Conservation (phyloP, 2,113 vertebrate species). For the Tylochromis polylepis region DNA sequence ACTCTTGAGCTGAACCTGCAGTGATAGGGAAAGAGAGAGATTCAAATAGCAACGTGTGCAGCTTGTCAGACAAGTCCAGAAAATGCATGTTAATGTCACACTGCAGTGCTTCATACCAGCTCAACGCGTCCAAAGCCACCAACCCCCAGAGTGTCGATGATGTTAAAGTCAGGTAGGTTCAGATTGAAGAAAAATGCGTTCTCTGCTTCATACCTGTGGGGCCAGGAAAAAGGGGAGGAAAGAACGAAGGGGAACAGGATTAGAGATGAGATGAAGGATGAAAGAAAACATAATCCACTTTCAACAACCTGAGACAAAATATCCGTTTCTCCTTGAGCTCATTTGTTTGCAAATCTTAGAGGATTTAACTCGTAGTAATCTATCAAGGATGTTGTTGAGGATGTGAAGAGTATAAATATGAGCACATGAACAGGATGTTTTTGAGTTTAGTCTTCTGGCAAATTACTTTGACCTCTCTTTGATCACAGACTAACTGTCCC, state of each 20-base stretch:
- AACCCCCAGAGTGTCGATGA: constrained; percentile 89
- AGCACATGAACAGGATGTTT: constrained; percentile 38
- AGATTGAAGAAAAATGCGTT: constrained; percentile 78
- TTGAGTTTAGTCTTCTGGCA: constrained; percentile 12
- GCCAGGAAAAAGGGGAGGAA: background rate
- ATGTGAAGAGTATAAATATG: constrained; percentile 28
- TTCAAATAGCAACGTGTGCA: background rate
- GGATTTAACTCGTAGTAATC: constrained; percentile 36
- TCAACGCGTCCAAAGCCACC: constrained; percentile 85
- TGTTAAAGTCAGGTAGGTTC: constrained; percentile 78
- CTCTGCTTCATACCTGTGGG: constrained; percentile 85
- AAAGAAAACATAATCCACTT: constrained; percentile 60
- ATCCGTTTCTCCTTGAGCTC: constrained; percentile 30
- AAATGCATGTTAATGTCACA: background rate
- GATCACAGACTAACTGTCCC: constrained; percentile 15
- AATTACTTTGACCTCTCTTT: constrained; percentile 16
- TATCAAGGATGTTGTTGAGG: constrained; percentile 49
- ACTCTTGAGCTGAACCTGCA: constrained; percentile 94
- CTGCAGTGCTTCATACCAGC: constrained; percentile 61
- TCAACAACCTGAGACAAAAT: constrained; percentile 49
- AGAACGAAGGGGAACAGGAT: constrained; percentile 41
- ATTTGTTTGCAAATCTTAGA: constrained; percentile 60
- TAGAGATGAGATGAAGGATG: constrained; percentile 41
- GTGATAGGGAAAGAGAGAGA: background rate
- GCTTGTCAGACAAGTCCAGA: background rate